These are phyloP conservation scores for Eubasilissa regina DNA, from an alignment of 1,140 invertebrate genomes.

Conservation along the genomic window DNA sequence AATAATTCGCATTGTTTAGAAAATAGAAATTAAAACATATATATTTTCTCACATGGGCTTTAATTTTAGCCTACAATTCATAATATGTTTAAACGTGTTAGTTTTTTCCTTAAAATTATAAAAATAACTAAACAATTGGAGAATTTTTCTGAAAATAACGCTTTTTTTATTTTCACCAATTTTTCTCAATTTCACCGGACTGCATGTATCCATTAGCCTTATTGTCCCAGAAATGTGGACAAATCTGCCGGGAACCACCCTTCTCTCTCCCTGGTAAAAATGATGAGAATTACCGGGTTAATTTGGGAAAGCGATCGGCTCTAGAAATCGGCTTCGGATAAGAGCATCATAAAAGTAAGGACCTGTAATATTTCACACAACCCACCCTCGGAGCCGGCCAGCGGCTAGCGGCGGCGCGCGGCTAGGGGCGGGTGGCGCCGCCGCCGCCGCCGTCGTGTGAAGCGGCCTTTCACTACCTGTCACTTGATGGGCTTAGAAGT, in stretches of 20 bases:
- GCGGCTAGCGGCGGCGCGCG: background rate
- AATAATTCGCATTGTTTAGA: no score
- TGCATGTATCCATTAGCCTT: background rate
- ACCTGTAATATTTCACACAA: slow-evolving; percentile 54
- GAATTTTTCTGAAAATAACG: no score
- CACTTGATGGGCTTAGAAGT: slow-evolving; percentile 39
- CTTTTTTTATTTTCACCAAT: no score
- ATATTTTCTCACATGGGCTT: no score
- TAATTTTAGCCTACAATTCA: no score
- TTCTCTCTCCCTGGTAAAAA: background rate
- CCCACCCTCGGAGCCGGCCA: background rate
- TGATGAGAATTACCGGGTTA: slow-evolving; percentile 58
- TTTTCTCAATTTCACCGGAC: no score
- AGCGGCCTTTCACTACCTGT: slow-evolving; percentile 36
- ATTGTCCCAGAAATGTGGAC: slow-evolving; percentile 1
- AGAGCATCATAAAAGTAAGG: slow-evolving; percentile 60
- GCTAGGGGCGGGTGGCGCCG: background rate
- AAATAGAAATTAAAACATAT: no score
- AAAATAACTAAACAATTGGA: no score
- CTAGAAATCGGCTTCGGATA: slow-evolving; percentile 57
- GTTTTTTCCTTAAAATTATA: no score
- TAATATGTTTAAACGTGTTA: no score
- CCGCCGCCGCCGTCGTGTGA: background rate
- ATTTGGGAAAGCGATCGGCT: slow-evolving; percentile 57
- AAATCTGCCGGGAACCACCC: slow-evolving; percentile 14